Conservation (phyloP, 2,888 invertebrate species). For the Julus scanicus region DNA sequence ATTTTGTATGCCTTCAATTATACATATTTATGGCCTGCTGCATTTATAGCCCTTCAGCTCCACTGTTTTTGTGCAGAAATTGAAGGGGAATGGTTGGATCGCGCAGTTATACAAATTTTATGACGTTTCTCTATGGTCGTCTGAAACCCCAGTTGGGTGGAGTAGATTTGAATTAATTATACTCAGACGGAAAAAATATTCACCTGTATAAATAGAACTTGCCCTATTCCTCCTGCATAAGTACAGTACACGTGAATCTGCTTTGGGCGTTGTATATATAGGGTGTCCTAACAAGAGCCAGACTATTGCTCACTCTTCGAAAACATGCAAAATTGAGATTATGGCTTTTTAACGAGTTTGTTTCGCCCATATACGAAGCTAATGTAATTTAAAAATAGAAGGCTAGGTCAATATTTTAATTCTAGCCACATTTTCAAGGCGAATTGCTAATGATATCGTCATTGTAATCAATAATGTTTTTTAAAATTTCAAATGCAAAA, state of each 20-base stretch:
- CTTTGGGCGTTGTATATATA: neutral
- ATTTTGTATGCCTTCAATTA: constrained; percentile 47
- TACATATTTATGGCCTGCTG: constrained; percentile 47
- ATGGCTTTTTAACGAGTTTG: too few species aligned
- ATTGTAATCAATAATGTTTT: too few species aligned
- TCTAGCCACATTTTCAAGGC: too few species aligned
- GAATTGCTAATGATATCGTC: too few species aligned
- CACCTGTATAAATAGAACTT: neutral
- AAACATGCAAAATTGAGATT: too few species aligned
- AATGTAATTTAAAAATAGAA: too few species aligned
- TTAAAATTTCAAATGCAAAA: too few species aligned
- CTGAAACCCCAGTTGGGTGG: constrained; percentile 45
- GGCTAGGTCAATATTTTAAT: too few species aligned
- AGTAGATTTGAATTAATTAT: constrained; percentile 47
- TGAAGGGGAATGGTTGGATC: neutral
- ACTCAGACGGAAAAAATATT: constrained; percentile 14
- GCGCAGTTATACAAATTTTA: constrained; percentile 38
- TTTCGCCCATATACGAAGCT: too few species aligned
- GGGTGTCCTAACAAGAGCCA: neutral
- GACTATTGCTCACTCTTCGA: too few species aligned
- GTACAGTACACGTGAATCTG: neutral
- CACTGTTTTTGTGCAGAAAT: constrained; percentile 1
- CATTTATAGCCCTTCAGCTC: constrained; percentile 47
- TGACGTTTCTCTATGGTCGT: constrained; percentile 31
- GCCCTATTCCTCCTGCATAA: neutral